A percentile compares a stretch with the other conserved stretches of the same genome.
phyloP scores from a whole-genome alignment of 23 tunicate genomes.

The Botrylloides violaceus region DNA sequence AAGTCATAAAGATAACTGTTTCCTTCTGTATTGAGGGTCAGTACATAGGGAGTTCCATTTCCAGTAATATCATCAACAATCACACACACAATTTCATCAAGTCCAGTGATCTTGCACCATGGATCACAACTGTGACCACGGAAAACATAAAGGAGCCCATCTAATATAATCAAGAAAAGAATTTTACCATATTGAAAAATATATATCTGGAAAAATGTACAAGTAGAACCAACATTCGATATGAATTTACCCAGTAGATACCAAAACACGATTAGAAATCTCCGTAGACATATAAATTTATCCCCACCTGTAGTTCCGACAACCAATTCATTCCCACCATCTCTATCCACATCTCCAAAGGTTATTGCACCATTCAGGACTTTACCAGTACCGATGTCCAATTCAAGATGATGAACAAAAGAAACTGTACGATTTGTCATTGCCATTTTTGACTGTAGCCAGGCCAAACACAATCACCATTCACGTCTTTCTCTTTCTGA shows the following conservation, averaged over 20 bases:
- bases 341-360: constrained; percentile 75
- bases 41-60: constrained; percentile 31
- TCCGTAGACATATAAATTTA: too few species aligned
- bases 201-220: too few species aligned
- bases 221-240: too few species aligned
- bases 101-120: constrained; percentile 30
- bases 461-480: constrained; percentile 36
- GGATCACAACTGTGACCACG: constrained; percentile 51
- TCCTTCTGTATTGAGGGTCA: constrained; percentile 46
- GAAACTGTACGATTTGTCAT: constrained; percentile 45
- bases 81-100: constrained; percentile 46
- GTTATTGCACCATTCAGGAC: constrained; percentile 55
- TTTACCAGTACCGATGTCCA: constrained; percentile 40
- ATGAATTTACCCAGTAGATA: too few species aligned
- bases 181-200: not conserved
- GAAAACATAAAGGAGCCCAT: constrained; percentile 30
- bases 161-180: constrained; percentile 25
- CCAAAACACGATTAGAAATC: too few species aligned
- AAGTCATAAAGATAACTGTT: constrained; percentile 39
- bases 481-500: constrained; percentile 18
- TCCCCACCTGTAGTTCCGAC: constrained; percentile 57
- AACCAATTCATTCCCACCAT: constrained; percentile 60
- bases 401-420: constrained; percentile 54
- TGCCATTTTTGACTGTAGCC: constrained; percentile 6
- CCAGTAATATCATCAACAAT: constrained; percentile 51